Conservation (phyloP, 2,113 vertebrate genomes). For the Lophotis ruficrista region DNA sequence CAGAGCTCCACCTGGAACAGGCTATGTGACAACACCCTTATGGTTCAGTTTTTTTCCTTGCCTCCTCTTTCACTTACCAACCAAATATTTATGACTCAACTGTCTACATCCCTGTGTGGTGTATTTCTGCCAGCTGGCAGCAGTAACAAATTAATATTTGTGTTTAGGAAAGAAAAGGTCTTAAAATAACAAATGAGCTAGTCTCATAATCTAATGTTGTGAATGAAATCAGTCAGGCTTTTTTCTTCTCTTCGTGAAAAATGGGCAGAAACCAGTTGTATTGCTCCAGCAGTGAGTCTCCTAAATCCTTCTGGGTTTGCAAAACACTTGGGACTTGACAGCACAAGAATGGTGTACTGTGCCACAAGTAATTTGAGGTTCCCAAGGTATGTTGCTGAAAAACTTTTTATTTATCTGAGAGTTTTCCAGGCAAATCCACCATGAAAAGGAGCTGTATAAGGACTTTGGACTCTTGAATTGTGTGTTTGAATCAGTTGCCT, state of each 20-base stretch:
- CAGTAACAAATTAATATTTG: background rate
- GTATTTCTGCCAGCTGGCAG: background rate
- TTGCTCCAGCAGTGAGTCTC: background rate
- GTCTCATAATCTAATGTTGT: background rate
- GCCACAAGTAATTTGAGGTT: background rate
- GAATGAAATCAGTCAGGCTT: background rate
- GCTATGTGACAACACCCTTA: background rate
- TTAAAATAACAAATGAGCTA: background rate
- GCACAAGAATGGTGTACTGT: background rate
- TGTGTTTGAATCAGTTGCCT: background rate
- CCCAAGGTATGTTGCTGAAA: background rate
- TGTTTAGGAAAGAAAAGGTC: background rate
- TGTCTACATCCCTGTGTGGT: background rate
- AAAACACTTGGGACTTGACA: background rate
- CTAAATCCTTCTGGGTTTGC: background rate
- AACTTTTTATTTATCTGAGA: background rate
- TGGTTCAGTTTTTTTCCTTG: background rate
- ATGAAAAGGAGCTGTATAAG: background rate
- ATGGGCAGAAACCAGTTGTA: background rate
- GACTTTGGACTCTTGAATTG: background rate
- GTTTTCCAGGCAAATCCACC: background rate
- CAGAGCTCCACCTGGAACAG: background rate
- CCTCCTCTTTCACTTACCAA: background rate
- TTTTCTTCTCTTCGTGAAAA: background rate
- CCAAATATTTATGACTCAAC: background rate